Evolutionary conservation across 1,140 invertebrate species (phyloP).

Genomic region (Cotesia chilonis): DNA sequence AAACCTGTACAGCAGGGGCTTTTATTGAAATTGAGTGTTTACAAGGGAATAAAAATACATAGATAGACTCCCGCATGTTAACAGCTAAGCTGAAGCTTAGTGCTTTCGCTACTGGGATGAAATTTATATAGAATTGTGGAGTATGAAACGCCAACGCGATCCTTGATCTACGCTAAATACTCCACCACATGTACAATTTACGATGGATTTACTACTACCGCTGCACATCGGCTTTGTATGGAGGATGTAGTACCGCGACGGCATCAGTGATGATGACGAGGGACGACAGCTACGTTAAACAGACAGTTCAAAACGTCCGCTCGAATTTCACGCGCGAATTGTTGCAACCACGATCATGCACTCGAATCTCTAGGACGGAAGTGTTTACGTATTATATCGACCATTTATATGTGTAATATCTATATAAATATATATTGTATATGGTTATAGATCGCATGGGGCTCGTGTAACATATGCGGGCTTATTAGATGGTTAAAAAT

Average conservation of each 20-base stretch:
- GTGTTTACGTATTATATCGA: slow-evolving; percentile 2
- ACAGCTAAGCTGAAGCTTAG: slow-evolving; percentile 48
- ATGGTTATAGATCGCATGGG: too few relatives aligned
- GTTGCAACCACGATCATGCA: slow-evolving; percentile 44
- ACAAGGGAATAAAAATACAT: slow-evolving; percentile 21
- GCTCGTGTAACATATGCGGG: too few relatives aligned
- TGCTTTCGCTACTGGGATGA: slow-evolving; percentile 46
- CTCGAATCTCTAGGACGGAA: slow-evolving; percentile 15
- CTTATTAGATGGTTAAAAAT: too few relatives aligned
- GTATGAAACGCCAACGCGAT: too few relatives aligned
- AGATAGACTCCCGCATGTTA: slow-evolving; percentile 40
- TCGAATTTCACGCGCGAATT: slow-evolving; percentile 61
- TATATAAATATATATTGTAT: background rate
- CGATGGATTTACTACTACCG: too few relatives aligned
- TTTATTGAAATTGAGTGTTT: slow-evolving; percentile 31
- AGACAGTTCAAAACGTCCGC: slow-evolving; percentile 62
- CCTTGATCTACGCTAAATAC: too few relatives aligned
- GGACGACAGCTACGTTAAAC: slow-evolving; percentile 62
- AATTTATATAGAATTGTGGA: slow-evolving; percentile 40
- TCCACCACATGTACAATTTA: too few relatives aligned
- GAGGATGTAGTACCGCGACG: background rate
- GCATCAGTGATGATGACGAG: slow-evolving; percentile 56
- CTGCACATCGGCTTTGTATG: too few relatives aligned
- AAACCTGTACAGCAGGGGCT: background rate
- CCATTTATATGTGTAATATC: too few relatives aligned